Evolutionary conservation across 2,888 invertebrate genomes (phyloP).

Genomic region (Ormyrus thymus): DNA sequence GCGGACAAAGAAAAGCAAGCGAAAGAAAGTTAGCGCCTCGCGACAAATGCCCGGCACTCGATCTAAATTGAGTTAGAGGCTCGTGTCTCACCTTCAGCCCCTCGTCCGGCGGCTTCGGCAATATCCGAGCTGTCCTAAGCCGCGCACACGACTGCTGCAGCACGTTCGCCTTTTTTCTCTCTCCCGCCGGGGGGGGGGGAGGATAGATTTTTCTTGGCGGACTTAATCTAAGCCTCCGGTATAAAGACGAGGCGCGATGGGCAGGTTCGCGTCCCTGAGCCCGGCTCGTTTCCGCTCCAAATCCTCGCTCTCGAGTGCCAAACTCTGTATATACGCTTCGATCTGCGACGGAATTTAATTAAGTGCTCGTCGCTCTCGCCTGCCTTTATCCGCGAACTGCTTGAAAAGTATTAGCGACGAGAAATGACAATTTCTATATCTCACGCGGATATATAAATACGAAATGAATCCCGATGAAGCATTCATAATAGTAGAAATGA

Average conservation of each 20-base stretch:
- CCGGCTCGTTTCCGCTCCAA: conserved; percentile 2
- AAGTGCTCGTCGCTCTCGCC: conserved; percentile 22
- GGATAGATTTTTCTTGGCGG: conserved; percentile 73
- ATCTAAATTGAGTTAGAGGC: conserved; percentile 76
- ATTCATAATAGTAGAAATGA: conserved; percentile 17
- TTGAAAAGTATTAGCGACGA: too few species aligned
- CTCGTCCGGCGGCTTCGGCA: conserved; percentile 55
- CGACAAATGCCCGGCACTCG: conserved; percentile 75
- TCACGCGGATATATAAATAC: neutral
- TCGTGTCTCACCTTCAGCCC: conserved; percentile 45
- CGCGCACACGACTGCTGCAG: conserved; percentile 38
- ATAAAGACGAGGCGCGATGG: conserved; percentile 32
- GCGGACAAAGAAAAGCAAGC: conserved; percentile 55
- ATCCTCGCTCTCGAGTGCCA: conserved; percentile 4
- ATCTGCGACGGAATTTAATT: conserved; percentile 44
- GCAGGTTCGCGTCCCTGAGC: conserved; percentile 18
- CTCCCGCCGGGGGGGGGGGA: conserved; percentile 41
- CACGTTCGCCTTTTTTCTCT: conserved; percentile 24
- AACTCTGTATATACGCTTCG: conserved; percentile 16
- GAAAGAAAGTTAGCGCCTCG: conserved; percentile 60
- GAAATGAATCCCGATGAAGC: neutral
- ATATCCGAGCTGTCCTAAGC: conserved; percentile 60
- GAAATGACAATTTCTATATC: neutral
- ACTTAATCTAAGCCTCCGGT: conserved; percentile 72
- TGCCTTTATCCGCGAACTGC: neutral